A percentile compares a stretch with the other conserved stretches of the same genome.
Conservation (phyloP, 2,797 vertebrate genomes). For the Microtus obscurus region DNA sequence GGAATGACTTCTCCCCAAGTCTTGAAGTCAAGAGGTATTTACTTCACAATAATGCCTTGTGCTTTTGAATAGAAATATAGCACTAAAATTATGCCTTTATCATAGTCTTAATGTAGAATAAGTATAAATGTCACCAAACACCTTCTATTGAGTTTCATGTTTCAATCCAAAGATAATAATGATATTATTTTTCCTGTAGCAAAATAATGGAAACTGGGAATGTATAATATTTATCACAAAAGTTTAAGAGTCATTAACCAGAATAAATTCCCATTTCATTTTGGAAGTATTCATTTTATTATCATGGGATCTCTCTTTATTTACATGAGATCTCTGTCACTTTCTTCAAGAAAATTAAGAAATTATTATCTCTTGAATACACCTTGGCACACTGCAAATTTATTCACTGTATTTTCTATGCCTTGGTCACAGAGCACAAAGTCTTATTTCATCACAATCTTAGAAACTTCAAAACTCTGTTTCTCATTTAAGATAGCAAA, state of each 20-base stretch:
- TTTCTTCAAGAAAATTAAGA: background rate
- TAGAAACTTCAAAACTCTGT: background rate
- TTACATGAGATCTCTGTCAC: background rate
- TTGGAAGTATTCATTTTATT: conserved; percentile 32
- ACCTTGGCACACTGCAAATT: background rate
- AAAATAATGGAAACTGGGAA: too few species aligned
- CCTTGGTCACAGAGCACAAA: too few species aligned
- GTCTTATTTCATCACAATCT: background rate
- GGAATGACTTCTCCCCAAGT: background rate
- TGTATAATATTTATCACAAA: background rate
- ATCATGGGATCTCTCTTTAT: background rate
- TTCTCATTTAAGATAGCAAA: background rate
- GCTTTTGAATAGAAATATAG: background rate
- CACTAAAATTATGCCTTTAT: too few species aligned
- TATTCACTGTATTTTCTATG: background rate
- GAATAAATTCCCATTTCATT: background rate
- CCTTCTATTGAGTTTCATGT: too few species aligned
- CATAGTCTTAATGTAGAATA: background rate
- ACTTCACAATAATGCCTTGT: background rate
- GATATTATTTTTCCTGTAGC: background rate
- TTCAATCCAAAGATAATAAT: background rate
- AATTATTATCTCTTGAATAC: background rate
- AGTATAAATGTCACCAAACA: background rate
- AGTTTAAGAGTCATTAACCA: background rate
- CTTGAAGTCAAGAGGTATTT: background rate